Percentiles rank a stretch among this genome's conserved stretches.
Evolutionary conservation across 1,140 invertebrate species (phyloP).

Genomic region (Diabrotica undecimpunctata): DNA sequence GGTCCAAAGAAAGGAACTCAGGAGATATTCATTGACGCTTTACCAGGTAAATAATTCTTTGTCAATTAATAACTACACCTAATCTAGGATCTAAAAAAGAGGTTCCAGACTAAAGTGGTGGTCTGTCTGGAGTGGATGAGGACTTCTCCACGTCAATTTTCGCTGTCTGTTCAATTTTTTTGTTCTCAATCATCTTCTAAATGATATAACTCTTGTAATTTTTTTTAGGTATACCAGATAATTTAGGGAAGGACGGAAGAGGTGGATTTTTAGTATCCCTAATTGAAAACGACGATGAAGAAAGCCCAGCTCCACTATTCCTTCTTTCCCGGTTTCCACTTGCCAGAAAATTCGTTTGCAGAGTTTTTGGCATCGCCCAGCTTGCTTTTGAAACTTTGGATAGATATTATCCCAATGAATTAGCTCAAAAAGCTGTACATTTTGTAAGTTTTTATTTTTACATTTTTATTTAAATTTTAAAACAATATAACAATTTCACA

Average conservation of each 20-base stretch:
- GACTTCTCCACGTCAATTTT: too few species aligned
- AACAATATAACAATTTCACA: too few species aligned
- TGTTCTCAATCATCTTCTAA: too few species aligned
- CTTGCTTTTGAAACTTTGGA: constrained; percentile 57
- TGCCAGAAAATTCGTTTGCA: constrained; percentile 58
- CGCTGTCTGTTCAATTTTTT: too few species aligned
- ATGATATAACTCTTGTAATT: too few species aligned
- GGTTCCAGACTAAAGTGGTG: too few species aligned
- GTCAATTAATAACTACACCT: neutral
- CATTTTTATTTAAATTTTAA: neutral
- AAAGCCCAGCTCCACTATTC: constrained; percentile 51
- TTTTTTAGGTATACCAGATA: constrained; percentile 61
- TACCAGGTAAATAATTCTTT: constrained; percentile 58
- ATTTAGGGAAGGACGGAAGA: constrained; percentile 61
- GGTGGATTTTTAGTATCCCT: constrained; percentile 67
- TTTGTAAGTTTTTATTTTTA: constrained; percentile 50
- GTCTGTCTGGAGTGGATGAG: too few species aligned
- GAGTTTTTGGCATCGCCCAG: constrained; percentile 55
- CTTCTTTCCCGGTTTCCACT: constrained; percentile 55
- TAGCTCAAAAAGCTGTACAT: constrained; percentile 53
- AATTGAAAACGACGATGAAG: constrained; percentile 50
- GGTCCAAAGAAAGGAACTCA: constrained; percentile 67
- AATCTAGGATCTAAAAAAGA: neutral
- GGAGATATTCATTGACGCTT: constrained; percentile 71
- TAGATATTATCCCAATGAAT: constrained; percentile 56